Evolutionary conservation across 2,113 vertebrate species (phyloP).

Genomic region (Ursus arctos): DNA sequence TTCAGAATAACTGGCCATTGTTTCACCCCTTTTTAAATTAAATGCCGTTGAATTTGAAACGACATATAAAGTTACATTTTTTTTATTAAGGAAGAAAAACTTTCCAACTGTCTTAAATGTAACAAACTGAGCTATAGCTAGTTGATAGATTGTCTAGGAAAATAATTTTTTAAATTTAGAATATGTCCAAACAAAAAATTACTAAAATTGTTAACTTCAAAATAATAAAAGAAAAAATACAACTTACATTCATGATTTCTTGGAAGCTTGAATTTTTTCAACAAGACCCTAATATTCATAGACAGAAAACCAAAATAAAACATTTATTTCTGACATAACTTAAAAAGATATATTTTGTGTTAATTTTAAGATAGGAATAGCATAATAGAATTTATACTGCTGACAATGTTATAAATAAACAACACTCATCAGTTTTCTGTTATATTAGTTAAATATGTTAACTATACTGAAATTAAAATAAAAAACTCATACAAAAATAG

Average conservation of each 20-base stretch:
- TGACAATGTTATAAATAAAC: constrained; percentile 1
- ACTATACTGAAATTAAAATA: background rate
- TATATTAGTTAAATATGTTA: background rate
- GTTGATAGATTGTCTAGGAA: background rate
- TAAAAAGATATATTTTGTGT: constrained; percentile 11
- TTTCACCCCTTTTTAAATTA: background rate
- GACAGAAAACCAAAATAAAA: constrained; percentile 58
- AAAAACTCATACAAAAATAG: background rate
- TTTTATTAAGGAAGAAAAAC: constrained; percentile 51
- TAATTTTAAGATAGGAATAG: background rate
- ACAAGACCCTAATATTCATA: constrained; percentile 87
- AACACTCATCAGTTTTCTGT: constrained; percentile 47
- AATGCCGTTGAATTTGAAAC: background rate
- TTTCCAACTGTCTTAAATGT: background rate
- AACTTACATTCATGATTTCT: constrained; percentile 91
- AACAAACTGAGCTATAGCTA: background rate
- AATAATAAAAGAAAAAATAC: background rate
- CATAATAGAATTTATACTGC: background rate
- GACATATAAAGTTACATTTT: background rate
- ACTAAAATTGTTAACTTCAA: background rate
- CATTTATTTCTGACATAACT: constrained; percentile 15
- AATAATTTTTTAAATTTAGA: constrained; percentile 21
- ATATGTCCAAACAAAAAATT: constrained; percentile 38
- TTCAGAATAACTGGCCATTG: background rate
- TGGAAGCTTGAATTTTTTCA: constrained; percentile 90